These are phyloP conservation scores for Struthio camelus DNA, from an alignment of 2,113 vertebrate genomes.

Conservation along the genomic window DNA sequence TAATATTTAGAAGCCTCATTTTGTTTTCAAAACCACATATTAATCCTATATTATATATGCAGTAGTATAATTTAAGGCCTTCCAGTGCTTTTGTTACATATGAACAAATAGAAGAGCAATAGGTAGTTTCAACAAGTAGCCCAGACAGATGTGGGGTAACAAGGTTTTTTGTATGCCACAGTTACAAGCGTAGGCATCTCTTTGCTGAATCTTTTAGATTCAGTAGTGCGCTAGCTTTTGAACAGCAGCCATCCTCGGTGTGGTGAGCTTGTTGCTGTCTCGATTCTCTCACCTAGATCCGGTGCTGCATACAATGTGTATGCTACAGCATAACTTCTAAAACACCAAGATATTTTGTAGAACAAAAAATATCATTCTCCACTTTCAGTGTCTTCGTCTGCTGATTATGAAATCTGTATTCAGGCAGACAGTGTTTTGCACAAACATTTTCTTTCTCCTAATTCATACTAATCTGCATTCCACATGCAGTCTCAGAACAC, in stretches of 20 bases:
- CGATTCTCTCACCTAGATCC: background rate
- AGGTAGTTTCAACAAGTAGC: background rate
- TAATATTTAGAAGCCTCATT: background rate
- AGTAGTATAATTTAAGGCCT: background rate
- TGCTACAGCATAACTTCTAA: background rate
- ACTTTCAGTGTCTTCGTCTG: background rate
- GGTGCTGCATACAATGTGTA: background rate
- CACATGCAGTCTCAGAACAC: slow-evolving; percentile 29
- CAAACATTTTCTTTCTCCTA: slow-evolving; percentile 32
- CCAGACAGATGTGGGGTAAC: background rate
- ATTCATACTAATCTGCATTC: slow-evolving; percentile 58
- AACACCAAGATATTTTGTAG: background rate
- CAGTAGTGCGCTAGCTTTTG: background rate
- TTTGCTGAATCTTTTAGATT: no score
- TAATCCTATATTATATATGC: background rate
- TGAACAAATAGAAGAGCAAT: background rate
- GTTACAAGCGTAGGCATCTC: background rate
- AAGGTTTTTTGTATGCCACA: background rate
- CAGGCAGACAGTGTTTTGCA: slow-evolving; percentile 16
- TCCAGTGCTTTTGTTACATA: no score
- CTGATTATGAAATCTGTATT: slow-evolving; percentile 56
- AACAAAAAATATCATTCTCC: background rate
- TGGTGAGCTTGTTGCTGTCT: background rate
- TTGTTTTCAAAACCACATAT: background rate
- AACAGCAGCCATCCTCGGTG: background rate